A percentile compares a stretch with the other conserved stretches of the same genome.
Conservation (phyloP, 2,113 vertebrate genomes). For the Ciconia stormi region DNA sequence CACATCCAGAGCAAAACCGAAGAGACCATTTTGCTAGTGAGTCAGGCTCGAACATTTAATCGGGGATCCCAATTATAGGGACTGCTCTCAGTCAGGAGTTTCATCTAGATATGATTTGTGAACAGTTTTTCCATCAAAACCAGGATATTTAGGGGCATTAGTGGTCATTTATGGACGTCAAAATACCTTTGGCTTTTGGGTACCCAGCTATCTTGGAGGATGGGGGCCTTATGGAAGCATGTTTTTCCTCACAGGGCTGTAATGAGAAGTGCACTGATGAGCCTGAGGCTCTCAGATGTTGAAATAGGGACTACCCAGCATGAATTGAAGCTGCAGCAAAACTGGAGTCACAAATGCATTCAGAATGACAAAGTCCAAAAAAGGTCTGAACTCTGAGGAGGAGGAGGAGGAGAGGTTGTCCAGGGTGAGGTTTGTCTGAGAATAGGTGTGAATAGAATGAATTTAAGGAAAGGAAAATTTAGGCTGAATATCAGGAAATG, state of each 20-base stretch:
- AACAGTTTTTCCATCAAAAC: background rate
- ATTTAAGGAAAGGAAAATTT: conserved; percentile 51
- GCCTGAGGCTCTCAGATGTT: too few relatives aligned
- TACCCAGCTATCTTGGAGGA: background rate
- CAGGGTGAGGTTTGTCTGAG: background rate
- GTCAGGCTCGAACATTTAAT: background rate
- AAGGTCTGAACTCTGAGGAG: background rate
- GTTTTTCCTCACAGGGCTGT: background rate
- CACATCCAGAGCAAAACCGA: background rate
- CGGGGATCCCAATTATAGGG: background rate
- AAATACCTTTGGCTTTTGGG: background rate
- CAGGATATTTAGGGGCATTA: background rate
- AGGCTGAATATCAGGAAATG: conserved; percentile 16
- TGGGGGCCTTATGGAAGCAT: background rate
- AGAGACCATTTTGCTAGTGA: background rate
- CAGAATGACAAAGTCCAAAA: background rate
- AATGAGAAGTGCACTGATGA: background rate
- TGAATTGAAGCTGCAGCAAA: background rate
- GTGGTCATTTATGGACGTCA: background rate
- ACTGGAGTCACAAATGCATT: background rate
- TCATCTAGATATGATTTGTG: background rate
- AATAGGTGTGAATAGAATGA: background rate
- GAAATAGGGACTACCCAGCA: background rate
- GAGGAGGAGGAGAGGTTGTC: background rate
- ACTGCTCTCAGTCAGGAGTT: background rate